phyloP scores from a whole-genome alignment of 2,888 invertebrate genomes.

The Palloptera scutellata region DNA sequence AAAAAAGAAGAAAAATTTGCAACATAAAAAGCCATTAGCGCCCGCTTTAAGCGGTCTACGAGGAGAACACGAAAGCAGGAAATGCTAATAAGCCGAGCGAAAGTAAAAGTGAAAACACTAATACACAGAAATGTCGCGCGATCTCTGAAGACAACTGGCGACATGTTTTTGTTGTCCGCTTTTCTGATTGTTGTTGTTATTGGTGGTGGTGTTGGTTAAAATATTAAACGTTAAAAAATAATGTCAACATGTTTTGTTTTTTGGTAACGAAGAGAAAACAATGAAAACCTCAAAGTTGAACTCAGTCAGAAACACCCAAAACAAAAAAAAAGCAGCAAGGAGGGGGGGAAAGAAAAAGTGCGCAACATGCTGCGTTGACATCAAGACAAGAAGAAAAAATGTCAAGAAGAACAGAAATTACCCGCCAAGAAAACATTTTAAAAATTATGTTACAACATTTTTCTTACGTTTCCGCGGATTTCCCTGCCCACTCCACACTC shows the following conservation, averaged over 20 bases:
- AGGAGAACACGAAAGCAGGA: background rate
- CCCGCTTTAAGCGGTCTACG: conserved; percentile 15
- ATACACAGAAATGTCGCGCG: background rate
- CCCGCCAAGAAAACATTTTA: conserved; percentile 39
- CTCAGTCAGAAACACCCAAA: background rate
- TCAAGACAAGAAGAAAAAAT: conserved; percentile 20
- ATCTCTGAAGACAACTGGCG: background rate
- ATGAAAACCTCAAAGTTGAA: too few relatives aligned
- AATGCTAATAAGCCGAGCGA: conserved; percentile 3
- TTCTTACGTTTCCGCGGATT: conserved; percentile 9
- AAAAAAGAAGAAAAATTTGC: background rate
- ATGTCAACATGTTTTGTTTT: conserved; percentile 38
- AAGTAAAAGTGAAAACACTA: background rate
- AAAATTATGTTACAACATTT: conserved; percentile 34
- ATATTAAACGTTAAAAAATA: conserved; percentile 44
- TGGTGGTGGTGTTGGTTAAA: conserved; percentile 31
- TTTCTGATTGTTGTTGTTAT: conserved; percentile 27
- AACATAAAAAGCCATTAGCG: conserved; percentile 26
- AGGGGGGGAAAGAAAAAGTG: conserved; percentile 27
- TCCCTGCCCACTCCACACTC: background rate
- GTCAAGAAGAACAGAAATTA: conserved; percentile 30
- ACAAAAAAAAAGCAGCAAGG: conserved; percentile 4
- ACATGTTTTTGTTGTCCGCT: conserved; percentile 13
- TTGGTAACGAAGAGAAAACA: conserved; percentile 11
- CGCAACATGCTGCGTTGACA: conserved; percentile 37